Evolutionary conservation across 92 coral and sea anemone genomes (phyloP).

Genomic region (Galaxea fascicularis): DNA sequence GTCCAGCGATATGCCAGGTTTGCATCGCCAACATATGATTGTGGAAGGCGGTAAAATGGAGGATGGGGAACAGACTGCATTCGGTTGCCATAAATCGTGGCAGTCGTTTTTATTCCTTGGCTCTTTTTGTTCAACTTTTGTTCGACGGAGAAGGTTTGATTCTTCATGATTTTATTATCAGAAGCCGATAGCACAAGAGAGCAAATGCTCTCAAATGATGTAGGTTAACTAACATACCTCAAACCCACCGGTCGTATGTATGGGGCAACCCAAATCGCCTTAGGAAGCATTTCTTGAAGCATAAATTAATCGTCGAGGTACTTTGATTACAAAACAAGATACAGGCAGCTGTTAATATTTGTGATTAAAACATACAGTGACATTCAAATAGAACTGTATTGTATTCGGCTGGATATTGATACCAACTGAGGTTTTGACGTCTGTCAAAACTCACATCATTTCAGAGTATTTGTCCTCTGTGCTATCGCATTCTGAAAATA

Average conservation of each 20-base stretch:
- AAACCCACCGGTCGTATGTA: background rate
- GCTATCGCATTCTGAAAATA: no score
- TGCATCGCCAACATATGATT: conserved; percentile 5
- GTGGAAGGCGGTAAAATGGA: no score
- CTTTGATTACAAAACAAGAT: background rate
- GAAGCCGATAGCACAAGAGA: background rate
- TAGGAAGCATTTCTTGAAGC: background rate
- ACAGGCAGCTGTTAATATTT: background rate
- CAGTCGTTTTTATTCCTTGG: no score
- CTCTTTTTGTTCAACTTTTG: no score
- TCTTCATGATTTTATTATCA: background rate
- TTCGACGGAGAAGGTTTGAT: background rate
- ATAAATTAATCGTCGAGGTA: background rate
- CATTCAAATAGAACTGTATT: background rate
- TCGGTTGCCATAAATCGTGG: no score
- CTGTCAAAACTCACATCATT: no score
- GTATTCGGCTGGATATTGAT: no score
- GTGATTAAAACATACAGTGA: conserved; percentile 1
- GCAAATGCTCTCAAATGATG: background rate
- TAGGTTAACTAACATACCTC: background rate
- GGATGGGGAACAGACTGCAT: no score
- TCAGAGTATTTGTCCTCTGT: no score
- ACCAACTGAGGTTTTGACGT: no score
- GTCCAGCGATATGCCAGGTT: background rate
- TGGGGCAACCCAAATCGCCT: background rate